Conservation (phyloP, 1,140 invertebrate genomes). For the Eubasilissa regina region DNA sequence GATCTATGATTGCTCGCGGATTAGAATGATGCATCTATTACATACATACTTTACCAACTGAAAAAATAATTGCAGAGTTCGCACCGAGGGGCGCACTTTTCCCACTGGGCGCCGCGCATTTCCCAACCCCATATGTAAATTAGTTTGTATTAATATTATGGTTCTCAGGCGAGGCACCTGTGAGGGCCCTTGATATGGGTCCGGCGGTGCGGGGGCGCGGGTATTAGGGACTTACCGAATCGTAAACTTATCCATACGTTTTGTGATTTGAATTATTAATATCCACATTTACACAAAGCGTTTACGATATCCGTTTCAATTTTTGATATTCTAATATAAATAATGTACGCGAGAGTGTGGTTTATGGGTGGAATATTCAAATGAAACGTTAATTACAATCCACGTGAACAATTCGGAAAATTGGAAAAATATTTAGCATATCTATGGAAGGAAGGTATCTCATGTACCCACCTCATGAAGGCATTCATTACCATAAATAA, state of each 20-base stretch:
- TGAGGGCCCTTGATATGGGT: slow-evolving; percentile 58
- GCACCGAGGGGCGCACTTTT: neutral
- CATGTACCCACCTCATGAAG: no score
- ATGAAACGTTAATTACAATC: neutral
- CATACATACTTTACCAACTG: no score
- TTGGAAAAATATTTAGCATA: no score
- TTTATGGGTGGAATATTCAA: slow-evolving; percentile 9
- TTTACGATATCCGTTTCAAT: slow-evolving; percentile 5
- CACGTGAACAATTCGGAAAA: no score
- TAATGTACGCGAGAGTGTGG: slow-evolving; percentile 4
- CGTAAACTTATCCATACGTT: slow-evolving; percentile 61
- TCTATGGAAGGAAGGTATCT: no score
- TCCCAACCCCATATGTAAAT: slow-evolving; percentile 59
- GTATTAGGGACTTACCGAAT: slow-evolving; percentile 57
- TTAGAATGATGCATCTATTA: no score
- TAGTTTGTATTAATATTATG: slow-evolving; percentile 61
- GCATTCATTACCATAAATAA: no score
- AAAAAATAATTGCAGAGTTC: no score
- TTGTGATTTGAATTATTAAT: slow-evolving; percentile 60
- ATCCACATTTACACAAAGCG: slow-evolving; percentile 41
- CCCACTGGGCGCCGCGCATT: slow-evolving; percentile 14
- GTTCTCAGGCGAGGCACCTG: slow-evolving; percentile 56
- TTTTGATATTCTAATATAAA: slow-evolving; percentile 7
- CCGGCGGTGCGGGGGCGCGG: slow-evolving; percentile 32
- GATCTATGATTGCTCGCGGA: no score